Base-by-base conservation (phyloP, 1,140 invertebrate genomes). In the Triops cancriformis region DNA sequence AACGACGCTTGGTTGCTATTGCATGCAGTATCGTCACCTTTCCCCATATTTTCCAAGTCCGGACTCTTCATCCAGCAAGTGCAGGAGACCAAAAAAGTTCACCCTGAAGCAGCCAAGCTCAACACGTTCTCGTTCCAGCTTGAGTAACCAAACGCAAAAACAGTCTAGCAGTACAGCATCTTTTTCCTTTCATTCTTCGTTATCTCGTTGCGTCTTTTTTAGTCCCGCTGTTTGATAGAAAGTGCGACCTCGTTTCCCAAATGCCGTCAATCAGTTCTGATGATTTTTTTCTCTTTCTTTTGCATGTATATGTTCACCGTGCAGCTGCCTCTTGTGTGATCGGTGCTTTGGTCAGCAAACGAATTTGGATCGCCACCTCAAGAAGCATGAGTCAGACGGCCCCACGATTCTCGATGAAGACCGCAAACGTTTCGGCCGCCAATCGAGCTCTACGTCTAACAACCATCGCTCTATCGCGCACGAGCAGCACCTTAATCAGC, bases 291-390 rank as follows among this genome's bases (percentile, higher is more conserved):
- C 42, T 26, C 37, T 23, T 73, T 73, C 64, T n/a, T 41, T 77
- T 64, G 5, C 64, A 41, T 73, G 28, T 41, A 4, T 75, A 31
- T 78, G 41, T 43, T 78, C 37, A 37, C 10, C 43, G n/a, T 27
- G 73, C 73, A 92, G 93, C 82, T 94, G 92, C 84, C 91, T 92
- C 78, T 87, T 93, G 41, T 93, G 92, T 83, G 92, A 95, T 83
- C 88, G 94, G 73, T 97, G 96, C 84, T 99, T 99, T 84, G 97
- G 97, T 0, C 97, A 99, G 85, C 97, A 99, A 85, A 99, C 97
- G 1, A 99, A 99, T 85, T 88, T 99, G 42, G 97, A 99, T 85
- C 88, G 98, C 79, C 98, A 99, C 84, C 85, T 99, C 82, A 96
- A 97, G 88, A 99, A 99, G 82, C 97, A 99, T 85, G 96, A 99